phyloP scores from a whole-genome alignment of 1,140 invertebrate species.

The Apolygus lucorum region DNA sequence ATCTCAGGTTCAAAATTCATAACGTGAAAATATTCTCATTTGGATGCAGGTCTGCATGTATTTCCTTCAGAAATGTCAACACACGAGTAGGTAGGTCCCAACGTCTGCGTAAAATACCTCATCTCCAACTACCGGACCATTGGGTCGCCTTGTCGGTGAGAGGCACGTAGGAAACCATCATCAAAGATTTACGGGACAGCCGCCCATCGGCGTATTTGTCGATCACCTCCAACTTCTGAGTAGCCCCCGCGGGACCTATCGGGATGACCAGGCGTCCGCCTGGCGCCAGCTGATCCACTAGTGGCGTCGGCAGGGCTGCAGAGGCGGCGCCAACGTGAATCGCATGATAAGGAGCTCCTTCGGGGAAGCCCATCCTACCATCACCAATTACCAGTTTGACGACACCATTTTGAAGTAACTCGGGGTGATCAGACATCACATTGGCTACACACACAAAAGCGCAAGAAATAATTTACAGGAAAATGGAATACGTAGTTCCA shows the following conservation, averaged over 20 bases:
- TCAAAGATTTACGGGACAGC: conserved; percentile 64
- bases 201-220: conserved; percentile 79
- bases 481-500: too few relatives aligned
- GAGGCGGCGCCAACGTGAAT: conserved; percentile 93
- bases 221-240: conserved; percentile 75
- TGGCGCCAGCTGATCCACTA: conserved; percentile 61
- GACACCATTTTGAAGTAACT: conserved; percentile 53
- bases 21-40: too few relatives aligned
- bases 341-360: conserved; percentile 74
- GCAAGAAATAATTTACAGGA: too few relatives aligned
- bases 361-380: conserved; percentile 64
- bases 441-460: too few relatives aligned
- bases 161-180: conserved; percentile 96
- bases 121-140: conserved; percentile 31
- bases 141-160: conserved; percentile 80
- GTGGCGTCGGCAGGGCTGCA: conserved; percentile 61
- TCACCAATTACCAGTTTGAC: conserved; percentile 70
- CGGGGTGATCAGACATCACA: conserved; percentile 62
- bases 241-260: conserved; percentile 70
- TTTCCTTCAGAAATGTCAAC: too few relatives aligned
- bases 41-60: too few relatives aligned
- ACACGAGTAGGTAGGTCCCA: too few relatives aligned
- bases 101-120: too few relatives aligned
- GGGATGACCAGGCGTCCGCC: conserved; percentile 88
- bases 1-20: too few relatives aligned